Evolutionary conservation across 2,888 invertebrate species (phyloP).

Genomic region (Drosophila melanocephala): DNA sequence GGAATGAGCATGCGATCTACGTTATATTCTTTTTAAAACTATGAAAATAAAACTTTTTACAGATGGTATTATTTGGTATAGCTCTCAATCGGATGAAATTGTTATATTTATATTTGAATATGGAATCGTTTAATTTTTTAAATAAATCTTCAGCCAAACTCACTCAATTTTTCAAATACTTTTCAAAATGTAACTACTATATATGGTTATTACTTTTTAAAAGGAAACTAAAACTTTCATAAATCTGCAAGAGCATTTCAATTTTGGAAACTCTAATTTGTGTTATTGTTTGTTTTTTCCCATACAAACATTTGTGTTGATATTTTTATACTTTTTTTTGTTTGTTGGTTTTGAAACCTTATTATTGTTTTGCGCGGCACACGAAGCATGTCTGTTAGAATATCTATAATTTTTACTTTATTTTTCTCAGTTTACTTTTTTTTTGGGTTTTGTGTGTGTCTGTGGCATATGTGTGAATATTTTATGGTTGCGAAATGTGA

Average conservation of each 20-base stretch:
- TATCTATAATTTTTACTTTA: slow-evolving; percentile 44
- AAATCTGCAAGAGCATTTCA: background rate
- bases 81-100: background rate
- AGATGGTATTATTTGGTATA: background rate
- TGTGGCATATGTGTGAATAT: slow-evolving; percentile 37
- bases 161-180: background rate
- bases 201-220: rapidly evolving
- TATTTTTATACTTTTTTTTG: slow-evolving; percentile 29
- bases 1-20: background rate
- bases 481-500: slow-evolving; percentile 29
- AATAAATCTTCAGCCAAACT: background rate
- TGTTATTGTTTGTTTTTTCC: background rate
- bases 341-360: slow-evolving; percentile 43
- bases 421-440: slow-evolving; percentile 3
- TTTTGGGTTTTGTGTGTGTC: background rate
- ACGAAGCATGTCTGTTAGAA: slow-evolving; percentile 63
- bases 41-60: background rate
- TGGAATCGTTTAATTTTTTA: background rate
- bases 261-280: background rate
- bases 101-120: background rate
- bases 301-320: slow-evolving; percentile 3
- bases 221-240: background rate
- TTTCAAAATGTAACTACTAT: background rate
- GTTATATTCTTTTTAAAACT: background rate
- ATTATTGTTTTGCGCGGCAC: slow-evolving; percentile 60